Evolutionary conservation across 23 tunicate species (phyloP).

Genomic region (Ciona savignyi): DNA sequence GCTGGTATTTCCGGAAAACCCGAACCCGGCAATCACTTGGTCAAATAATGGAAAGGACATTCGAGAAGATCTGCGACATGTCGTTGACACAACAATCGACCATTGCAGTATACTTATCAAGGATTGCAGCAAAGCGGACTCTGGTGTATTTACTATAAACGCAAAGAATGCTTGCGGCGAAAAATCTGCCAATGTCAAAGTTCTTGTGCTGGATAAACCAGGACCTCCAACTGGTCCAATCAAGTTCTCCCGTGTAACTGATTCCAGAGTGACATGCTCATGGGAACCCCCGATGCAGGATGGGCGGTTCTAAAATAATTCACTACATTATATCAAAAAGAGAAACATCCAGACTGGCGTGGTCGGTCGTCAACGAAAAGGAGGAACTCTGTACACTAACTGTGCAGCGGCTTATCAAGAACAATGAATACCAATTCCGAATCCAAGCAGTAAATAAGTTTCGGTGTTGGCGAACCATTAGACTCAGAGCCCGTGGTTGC

Average conservation of each 20-base stretch:
- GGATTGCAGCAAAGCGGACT: slow-evolving; percentile 49
- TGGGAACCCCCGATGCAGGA: slow-evolving; percentile 75
- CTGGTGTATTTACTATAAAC: slow-evolving; percentile 59
- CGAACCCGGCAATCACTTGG: slow-evolving; percentile 78
- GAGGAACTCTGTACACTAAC: slow-evolving; percentile 63
- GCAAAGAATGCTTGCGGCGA: slow-evolving; percentile 96
- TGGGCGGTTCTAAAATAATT: slow-evolving; percentile 82
- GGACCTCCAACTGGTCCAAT: slow-evolving; percentile 91
- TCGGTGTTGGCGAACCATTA: slow-evolving; percentile 84
- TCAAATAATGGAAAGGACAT: slow-evolving; percentile 43
- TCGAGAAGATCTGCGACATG: slow-evolving; percentile 29
- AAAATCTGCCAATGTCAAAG: slow-evolving; percentile 73
- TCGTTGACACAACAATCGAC: slow-evolving; percentile 40
- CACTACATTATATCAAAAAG: slow-evolving; percentile 84
- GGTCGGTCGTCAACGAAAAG: slow-evolving; percentile 69
- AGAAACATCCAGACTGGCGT: slow-evolving; percentile 80
- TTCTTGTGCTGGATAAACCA: slow-evolving; percentile 77
- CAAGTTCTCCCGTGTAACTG: slow-evolving; percentile 73
- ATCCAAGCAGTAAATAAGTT: slow-evolving; percentile 94
- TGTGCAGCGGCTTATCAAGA: slow-evolving; percentile 61
- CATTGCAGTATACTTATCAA: slow-evolving; percentile 70
- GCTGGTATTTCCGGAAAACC: slow-evolving; percentile 82
- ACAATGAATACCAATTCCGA: slow-evolving; percentile 92
- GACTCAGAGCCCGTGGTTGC: slow-evolving; percentile 73
- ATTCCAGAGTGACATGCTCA: slow-evolving; percentile 38